Evolutionary conservation across 2,888 invertebrate genomes (phyloP), one percentile per base, ranked within the genome.

Genomic region (Cistogaster globosa): DNA sequence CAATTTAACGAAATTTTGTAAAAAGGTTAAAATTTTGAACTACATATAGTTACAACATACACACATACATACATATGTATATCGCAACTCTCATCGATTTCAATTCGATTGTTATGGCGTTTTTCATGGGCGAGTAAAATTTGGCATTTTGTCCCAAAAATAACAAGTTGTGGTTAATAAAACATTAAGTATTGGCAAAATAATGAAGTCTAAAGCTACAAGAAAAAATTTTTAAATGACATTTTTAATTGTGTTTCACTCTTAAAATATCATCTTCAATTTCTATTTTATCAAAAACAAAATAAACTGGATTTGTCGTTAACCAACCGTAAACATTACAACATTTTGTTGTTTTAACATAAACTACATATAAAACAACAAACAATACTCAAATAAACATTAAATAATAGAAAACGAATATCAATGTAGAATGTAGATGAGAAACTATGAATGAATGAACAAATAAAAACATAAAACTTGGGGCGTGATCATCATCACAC

Each of bases 401-500:
- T 76, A 72, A 42, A 38, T 42, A 53, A 62, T 53, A 62, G 45
- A 22, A 53, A 57, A 58, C 18, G 32, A 68, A 36, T 53, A 76
- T 81, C 77, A 32, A 48, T 48, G 48, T 53, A 79, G 62, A 81
- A 78, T n/a, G n/a, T 71, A 75, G 71, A 85, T 80, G 42, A 22
- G 45, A 53, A 51, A 32, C 12, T 67, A 80, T 80, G 38, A 71
- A 32, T 55, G 38, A 72, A 65, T 60, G 32, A 71, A 60, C 60
- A 75, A 78, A 82, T 58, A 78, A 60, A 80, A 78, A 82, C 67
- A 63, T 38, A 71, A 63, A 82, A 79, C 65, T 79, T 85, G 82
- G 84, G 85, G 85, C 82, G 85, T 85, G 85, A 85, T 85, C 85
- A 78, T 85, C 67, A 84, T n/a, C 69, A 77, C 62, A 80, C 55